These are phyloP conservation scores for Poeciliopsis infans DNA, from an alignment of 2,797 vertebrate species.

Conservation along the genomic window DNA sequence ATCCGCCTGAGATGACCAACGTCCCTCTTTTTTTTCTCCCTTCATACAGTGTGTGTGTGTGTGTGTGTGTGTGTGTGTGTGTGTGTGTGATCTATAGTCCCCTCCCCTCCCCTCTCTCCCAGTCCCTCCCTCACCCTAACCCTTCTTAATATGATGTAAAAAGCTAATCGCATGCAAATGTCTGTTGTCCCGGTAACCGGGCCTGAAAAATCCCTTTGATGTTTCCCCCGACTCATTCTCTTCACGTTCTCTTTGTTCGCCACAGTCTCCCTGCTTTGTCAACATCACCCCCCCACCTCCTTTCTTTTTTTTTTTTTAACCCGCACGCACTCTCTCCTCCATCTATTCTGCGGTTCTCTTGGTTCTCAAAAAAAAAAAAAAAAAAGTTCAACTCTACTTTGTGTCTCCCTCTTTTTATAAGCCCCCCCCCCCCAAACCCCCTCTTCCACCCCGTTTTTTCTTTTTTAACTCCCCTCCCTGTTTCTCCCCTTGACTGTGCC, in stretches of 20 bases:
- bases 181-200: slow-evolving; percentile 89
- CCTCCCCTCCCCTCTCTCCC: slow-evolving; percentile 39
- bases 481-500: slow-evolving; percentile 79
- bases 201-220: slow-evolving; percentile 89
- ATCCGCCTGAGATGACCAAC: slow-evolving; percentile 78
- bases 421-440: slow-evolving; percentile 49
- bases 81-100: slow-evolving; percentile 74
- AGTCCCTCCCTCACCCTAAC: slow-evolving; percentile 74
- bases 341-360: slow-evolving; percentile 69
- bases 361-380: slow-evolving; percentile 57
- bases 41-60: slow-evolving; percentile 67
- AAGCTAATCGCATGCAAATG: slow-evolving; percentile 90
- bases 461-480: slow-evolving; percentile 39
- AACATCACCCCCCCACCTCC: slow-evolving; percentile 76
- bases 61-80: slow-evolving; percentile 57
- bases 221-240: slow-evolving; percentile 88
- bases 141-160: slow-evolving; percentile 89
- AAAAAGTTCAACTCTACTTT: slow-evolving; percentile 76
- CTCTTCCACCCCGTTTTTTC: neutral
- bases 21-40: slow-evolving; percentile 51
- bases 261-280: slow-evolving; percentile 85
- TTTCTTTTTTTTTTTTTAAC: slow-evolving; percentile 57
- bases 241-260: slow-evolving; percentile 87
- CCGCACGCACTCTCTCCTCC: slow-evolving; percentile 63
- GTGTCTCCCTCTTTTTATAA: slow-evolving; percentile 74